Conservation (phyloP, 2,113 vertebrate genomes). For the Corydoras maculifer region DNA sequence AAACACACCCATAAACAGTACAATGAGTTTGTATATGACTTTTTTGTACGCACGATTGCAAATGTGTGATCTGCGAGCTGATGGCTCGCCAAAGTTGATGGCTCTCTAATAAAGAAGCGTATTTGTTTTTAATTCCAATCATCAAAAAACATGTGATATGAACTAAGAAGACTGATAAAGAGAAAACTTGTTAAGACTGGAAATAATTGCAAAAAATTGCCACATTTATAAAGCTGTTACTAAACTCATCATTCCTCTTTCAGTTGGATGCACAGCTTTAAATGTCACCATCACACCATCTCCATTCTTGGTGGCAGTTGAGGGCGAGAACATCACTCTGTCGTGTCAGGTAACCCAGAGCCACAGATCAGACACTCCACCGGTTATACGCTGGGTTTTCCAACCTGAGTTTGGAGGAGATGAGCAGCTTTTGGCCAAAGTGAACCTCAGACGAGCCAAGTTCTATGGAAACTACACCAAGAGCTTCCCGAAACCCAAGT, state of each 20-base stretch:
- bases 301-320: conserved; percentile 71
- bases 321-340: conserved; percentile 83
- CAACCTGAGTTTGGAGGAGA: conserved; percentile 54
- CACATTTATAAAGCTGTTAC: background rate
- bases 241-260: background rate
- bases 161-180: too few relatives aligned
- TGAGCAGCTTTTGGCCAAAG: conserved; percentile 80
- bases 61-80: too few relatives aligned
- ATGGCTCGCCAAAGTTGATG: too few relatives aligned
- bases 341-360: conserved; percentile 80
- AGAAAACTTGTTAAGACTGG: too few relatives aligned
- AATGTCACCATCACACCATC: conserved; percentile 84
- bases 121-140: too few relatives aligned
- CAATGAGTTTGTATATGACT: too few relatives aligned
- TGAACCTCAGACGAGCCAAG: conserved; percentile 83
- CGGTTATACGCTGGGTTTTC: conserved; percentile 87
- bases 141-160: too few relatives aligned
- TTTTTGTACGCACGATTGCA: too few relatives aligned
- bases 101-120: too few relatives aligned
- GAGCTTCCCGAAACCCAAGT: conserved; percentile 69
- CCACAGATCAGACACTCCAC: conserved; percentile 68
- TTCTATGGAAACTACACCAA: conserved; percentile 89
- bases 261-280: conserved; percentile 77
- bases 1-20: too few relatives aligned
- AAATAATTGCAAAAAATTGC: too few relatives aligned